Base-by-base conservation (phyloP, 2,113 vertebrate genomes). In the Abramis brama region DNA sequence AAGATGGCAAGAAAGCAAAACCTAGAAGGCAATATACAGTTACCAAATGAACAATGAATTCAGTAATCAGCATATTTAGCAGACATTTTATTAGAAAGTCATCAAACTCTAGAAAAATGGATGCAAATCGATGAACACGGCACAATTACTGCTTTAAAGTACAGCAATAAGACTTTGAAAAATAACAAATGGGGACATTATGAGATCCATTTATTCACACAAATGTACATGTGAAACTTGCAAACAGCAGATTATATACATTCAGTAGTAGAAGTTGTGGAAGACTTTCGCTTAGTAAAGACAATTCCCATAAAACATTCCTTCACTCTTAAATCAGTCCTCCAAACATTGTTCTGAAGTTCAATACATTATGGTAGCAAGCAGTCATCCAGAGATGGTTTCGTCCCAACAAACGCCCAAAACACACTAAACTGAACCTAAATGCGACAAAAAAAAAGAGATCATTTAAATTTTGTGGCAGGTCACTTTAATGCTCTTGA, bases 141-240 rank as follows among this genome's bases (percentile, higher is more conserved):
- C 64, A 77, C 59, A 50, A 47, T 70, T 55, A 64, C 43, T 70
- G 80, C 62, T 50, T 82, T 11, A 70, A 68, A 55, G 75, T 36
- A 78, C 27, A 57, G 50, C 75, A 52, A 57, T 21, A 73, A 64
- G 21, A 50, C 66, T 84, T 36, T 23, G 15, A 60, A 82, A 78
- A 78, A 78, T 75, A 75, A 60, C 50, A 82, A 84, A 85, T 15
- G 33, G 36, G 23, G 47, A 74, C 75, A 85, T 83, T 62, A 75
- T 75, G 85, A 71, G 79, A 71, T 88, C 88, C 91, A 86, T 93
- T 94, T 93, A 93, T 94, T 94, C 87, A 90, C 89, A 93, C 89
- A 85, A 86, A 88, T 82, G 83, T 88, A 90, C 86, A 90, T 83
- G 85, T 89, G 82, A 86, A 91, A 91, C 91, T 90, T 87, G 88